These are phyloP conservation scores for Burhinus oedicnemus DNA, from an alignment of 2,113 vertebrate genomes.

Conservation along the genomic window DNA sequence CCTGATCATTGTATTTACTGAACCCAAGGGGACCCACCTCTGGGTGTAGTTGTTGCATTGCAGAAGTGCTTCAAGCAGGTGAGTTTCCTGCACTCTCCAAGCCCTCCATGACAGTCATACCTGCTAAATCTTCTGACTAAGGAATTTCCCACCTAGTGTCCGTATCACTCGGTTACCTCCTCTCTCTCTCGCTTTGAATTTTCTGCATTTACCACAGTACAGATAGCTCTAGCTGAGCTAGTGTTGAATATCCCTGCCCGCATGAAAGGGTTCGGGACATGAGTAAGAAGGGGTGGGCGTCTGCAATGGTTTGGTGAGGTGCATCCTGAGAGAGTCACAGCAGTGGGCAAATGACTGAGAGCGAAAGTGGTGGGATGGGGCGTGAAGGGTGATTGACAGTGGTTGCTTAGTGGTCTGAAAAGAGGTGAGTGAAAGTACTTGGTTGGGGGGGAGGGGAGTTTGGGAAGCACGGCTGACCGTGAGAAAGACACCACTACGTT, in stretches of 20 bases:
- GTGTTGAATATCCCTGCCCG: background rate
- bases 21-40: background rate
- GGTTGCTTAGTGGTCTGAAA: constrained; percentile 45
- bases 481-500: background rate
- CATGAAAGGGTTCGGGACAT: background rate
- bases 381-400: background rate
- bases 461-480: background rate
- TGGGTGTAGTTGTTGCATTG: constrained; percentile 37
- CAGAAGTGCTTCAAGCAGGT: background rate
- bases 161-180: background rate
- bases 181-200: background rate
- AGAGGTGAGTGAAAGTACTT: constrained; percentile 17
- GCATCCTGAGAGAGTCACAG: background rate
- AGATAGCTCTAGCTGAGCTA: background rate
- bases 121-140: background rate
- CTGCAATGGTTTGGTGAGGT: background rate
- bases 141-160: background rate
- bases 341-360: constrained; percentile 23
- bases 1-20: background rate
- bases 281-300: constrained; percentile 14
- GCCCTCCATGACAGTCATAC: background rate
- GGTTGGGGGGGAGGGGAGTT: background rate
- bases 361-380: background rate
- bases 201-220: background rate
- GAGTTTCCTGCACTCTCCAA: background rate